Base-by-base conservation (phyloP, 2,797 vertebrate genomes). In the Odontamblyopus lacepedii region DNA sequence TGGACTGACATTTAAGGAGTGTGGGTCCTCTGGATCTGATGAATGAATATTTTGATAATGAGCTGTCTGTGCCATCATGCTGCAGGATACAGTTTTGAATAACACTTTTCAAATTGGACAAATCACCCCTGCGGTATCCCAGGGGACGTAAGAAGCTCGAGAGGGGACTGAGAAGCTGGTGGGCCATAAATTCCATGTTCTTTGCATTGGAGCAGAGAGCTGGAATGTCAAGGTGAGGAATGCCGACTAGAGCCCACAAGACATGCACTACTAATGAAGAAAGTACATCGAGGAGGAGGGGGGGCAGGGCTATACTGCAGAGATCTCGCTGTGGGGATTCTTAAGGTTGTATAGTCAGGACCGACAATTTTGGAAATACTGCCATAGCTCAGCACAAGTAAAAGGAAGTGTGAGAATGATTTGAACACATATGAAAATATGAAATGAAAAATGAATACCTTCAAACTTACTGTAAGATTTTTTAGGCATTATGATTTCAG, bases 181-280 rank as follows among this genome's bases (percentile, higher is more conserved):
- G 83, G 77, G 70, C 69, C 68, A 80, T 78, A 67, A 72, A 87
- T 84, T 66, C 62, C 69, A 83, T 81, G 51, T 32, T 15, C 27
- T 13, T 48, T 62, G 59, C 67, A 63, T 27, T 48, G 74, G 67
- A 66, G 73, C 56, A 29, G 6, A 51, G 68, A 82, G 79, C 67
- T 74, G 27, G 67, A 67, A 85, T 75, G 84, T 89, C 83, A 83
- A 87, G 83, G 86, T 86, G 82, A 89, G 73, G 70, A 80, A 85
- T 80, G 70, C 74, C 72, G 76, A 79, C 78, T 79, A 72, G 55
- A 72, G 77, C 78, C 83, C 75, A 62, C 29, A 79, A 81, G 78
- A 85, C 69, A 76, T 83, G 67, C 57, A 48, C 70, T 61, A 63
- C 83, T 87, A 88, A 90, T 87, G 79, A 89, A 81, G 75, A 48